A percentile compares a stretch with the other conserved stretches of the same genome.
These are phyloP conservation scores for Talpa occidentalis DNA, from an alignment of 2,113 vertebrate genomes.

Conservation along the genomic window DNA sequence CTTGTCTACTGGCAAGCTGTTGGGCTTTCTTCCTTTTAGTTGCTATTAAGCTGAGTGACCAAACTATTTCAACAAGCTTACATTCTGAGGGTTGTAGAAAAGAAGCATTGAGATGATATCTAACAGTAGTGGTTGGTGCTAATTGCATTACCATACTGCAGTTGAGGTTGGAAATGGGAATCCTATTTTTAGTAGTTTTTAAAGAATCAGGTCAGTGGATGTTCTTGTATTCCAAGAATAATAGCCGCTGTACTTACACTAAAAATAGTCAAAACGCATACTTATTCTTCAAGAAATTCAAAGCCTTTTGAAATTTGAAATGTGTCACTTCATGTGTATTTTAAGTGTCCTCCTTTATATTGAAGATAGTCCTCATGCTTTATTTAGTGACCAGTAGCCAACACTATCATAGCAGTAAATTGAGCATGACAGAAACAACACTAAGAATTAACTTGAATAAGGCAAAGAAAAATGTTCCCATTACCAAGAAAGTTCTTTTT, in stretches of 20 bases:
- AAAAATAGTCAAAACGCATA: neutral
- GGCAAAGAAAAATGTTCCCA: neutral
- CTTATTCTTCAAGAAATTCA: neutral
- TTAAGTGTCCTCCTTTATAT: neutral
- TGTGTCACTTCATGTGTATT: neutral
- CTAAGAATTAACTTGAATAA: conserved; percentile 1
- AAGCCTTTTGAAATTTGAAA: neutral
- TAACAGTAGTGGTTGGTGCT: neutral
- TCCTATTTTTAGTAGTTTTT: conserved; percentile 29
- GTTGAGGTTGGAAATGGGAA: neutral
- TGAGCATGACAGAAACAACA: neutral
- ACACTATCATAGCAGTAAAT: neutral
- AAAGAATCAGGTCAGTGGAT: conserved; percentile 35
- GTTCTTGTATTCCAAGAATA: conserved; percentile 4
- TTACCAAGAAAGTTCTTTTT: neutral
- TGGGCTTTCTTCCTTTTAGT: neutral
- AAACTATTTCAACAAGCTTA: neutral
- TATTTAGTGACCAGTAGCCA: neutral
- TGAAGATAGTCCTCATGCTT: neutral
- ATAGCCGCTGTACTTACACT: neutral
- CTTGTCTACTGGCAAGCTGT: neutral
- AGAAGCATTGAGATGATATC: neutral
- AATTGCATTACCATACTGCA: neutral
- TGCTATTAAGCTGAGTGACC: neutral
- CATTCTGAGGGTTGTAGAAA: neutral